phyloP scores from a whole-genome alignment of 2,113 vertebrate genomes.

The Camelus dromedarius region DNA sequence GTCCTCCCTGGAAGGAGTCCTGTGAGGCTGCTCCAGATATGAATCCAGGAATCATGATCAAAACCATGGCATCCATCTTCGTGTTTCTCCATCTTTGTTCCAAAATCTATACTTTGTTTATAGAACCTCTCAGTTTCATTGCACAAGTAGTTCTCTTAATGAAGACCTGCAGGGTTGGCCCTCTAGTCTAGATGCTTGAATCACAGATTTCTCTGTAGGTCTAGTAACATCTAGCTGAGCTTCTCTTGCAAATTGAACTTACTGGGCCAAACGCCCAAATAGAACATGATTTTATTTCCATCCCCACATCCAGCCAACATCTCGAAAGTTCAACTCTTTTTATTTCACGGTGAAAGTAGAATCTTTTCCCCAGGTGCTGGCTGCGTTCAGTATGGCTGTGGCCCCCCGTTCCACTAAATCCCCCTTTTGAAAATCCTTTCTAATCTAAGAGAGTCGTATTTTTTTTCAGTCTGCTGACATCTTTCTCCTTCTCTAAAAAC shows the following conservation, averaged over 20 bases:
- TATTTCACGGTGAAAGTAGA: not conserved
- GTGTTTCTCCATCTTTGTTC: not conserved
- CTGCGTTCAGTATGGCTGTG: not conserved
- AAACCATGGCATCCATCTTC: not conserved
- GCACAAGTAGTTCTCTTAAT: not conserved
- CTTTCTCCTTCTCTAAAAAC: constrained; percentile 31
- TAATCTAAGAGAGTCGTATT: not conserved
- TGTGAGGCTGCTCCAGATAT: not conserved
- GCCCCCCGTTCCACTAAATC: not conserved
- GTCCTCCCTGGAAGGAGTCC: not conserved
- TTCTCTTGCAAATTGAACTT: constrained; percentile 41
- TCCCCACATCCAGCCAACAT: constrained; percentile 16
- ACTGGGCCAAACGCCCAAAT: constrained; percentile 58
- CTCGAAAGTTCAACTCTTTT: constrained; percentile 53
- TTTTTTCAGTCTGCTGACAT: not conserved
- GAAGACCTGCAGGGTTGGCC: not conserved
- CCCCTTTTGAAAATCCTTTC: constrained; percentile 9
- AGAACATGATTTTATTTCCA: constrained; percentile 64
- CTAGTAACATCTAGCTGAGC: not conserved
- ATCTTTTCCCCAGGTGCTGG: constrained; percentile 48
- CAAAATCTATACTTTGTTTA: not conserved
- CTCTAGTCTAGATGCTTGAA: not conserved
- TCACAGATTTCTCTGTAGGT: constrained; percentile 21
- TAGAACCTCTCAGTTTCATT: not conserved
- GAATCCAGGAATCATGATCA: not conserved